Base-by-base conservation (phyloP, 2,797 vertebrate species). In the Emys orbicularis region DNA sequence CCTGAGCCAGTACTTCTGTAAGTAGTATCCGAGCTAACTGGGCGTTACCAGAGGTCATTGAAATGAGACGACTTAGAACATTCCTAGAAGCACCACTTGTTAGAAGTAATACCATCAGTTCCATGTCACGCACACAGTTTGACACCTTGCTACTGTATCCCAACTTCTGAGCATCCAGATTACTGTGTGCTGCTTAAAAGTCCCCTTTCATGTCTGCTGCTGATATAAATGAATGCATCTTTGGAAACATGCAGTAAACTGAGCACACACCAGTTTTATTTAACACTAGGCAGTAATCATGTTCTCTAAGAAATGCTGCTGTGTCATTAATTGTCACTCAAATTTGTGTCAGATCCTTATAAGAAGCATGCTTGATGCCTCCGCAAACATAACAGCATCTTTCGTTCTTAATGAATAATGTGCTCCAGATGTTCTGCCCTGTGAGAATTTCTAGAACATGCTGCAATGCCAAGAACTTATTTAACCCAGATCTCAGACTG, bases 401-500 rank as follows among this genome's bases (percentile, higher is more conserved):
- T 96, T 96, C 91, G 85, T 95, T 94, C 97, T 91, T 94, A 52
- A 83, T 87, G 87, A 96, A 50, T 96, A 97, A 97, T 96, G 72
- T 16, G 0, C 84, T 94, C 96, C 97, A 97, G 96, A 97, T 97
- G 96, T 96, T 97, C 90, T 74, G 68, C 87, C 89, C 92, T 96
- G 93, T 95, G 97, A 97, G 94, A 97, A 97, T 95, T 98, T 94
- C 86, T 97, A 92, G 93, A 13, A 0, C 90, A 68, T 81, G 8
- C 83, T 95, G 93, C 95, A 84, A 79, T 89, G 93, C 93, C 94
- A 95, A 96, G 91, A 95, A 93, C 87, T 97, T 96, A 95, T 96
- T 96, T 97, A 96, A 97, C 96, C 95, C 91, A 97, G 96, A 96
- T 97, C 93, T 94, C 94, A 97, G 96, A 97, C 97, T 97, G 96